phyloP scores from a whole-genome alignment of 2,888 invertebrate genomes.

The Pollenia griseotomentosa region DNA sequence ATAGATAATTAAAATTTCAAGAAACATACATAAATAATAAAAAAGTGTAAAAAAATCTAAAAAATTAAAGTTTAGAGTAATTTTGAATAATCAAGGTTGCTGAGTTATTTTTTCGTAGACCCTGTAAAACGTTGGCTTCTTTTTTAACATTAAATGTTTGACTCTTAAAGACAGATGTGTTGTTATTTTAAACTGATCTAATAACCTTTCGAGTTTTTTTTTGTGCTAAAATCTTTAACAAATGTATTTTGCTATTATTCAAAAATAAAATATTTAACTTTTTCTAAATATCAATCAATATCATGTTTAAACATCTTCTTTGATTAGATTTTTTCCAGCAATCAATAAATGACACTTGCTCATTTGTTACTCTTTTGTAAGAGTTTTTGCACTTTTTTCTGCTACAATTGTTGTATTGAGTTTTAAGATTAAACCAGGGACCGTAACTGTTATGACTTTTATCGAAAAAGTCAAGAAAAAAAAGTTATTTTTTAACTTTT shows the following conservation, averaged over 20 bases:
- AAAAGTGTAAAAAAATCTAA: too few relatives aligned
- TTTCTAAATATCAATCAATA: slow-evolving; percentile 29
- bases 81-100: too few relatives aligned
- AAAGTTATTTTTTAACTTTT: too few relatives aligned
- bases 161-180: not conserved
- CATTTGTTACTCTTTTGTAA: not conserved
- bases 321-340: slow-evolving; percentile 1
- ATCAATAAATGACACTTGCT: slow-evolving; percentile 64
- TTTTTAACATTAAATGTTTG: slow-evolving; percentile 1
- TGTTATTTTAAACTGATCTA: slow-evolving; percentile 35
- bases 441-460: too few relatives aligned
- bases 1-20: too few relatives aligned
- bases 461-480: too few relatives aligned
- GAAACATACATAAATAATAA: too few relatives aligned
- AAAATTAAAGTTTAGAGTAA: too few relatives aligned
- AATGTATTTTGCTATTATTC: not conserved
- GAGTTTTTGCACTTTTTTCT: not conserved
- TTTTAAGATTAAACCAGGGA: not conserved
- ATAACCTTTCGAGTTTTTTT: slow-evolving; percentile 53
- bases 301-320: slow-evolving; percentile 45
- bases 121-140: not conserved
- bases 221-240: not conserved
- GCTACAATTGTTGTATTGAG: not conserved
- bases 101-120: too few relatives aligned
- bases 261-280: slow-evolving; percentile 1